Evolutionary conservation across 1,140 invertebrate species (phyloP), one percentile per base, ranked within the genome.

Genomic region (Ceratosolen solmsi): DNA sequence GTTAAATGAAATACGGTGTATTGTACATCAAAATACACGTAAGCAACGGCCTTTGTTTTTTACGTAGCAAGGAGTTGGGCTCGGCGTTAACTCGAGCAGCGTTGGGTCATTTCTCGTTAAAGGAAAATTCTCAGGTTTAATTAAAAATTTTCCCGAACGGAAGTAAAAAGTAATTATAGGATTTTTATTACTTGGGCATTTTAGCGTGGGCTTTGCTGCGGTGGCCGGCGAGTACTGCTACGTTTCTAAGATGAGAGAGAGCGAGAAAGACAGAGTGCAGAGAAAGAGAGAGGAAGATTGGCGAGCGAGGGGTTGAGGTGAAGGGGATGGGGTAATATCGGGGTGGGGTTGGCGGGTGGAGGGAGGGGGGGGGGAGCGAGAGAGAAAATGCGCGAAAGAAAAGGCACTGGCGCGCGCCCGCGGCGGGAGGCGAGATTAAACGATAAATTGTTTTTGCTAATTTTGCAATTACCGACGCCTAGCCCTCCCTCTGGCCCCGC

Each of bases 131-230:
- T 89, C 85, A 85, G 85, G 84, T 89, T 89, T 89, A 89, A 89
- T 89, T 89, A 89, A 89, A 89, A 89, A 88, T 89, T 86, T 86
- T 86, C 87, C 86, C 85, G 85, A 88, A 88, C 86, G 85, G 87
- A 88, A 86, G 87, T 89, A 88, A 89, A 88, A 89, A 89, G 88
- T 88, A 89, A 89, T 89, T 89, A 89, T 89, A 89, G 89, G 87
- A 89, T 89, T 89, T 89, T 89, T 89, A 89, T 89, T 89, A 85
- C 86, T 27, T 38, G n/a, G 8, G 58, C 86, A 86, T 87, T 87
- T 88, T 84, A 83, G 60, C 82, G 84, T 41, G 15, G 60, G 38
- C 68, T 65, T 68, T 65, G 27, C 30, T 13, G 27, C 38, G 38
- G n/a, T 46, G 25, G 68, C 7, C 38, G 22, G 36, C 46, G 33